Evolutionary conservation across 2,113 vertebrate species (phyloP).

Genomic region (pig (Sus scrofa)): DNA sequence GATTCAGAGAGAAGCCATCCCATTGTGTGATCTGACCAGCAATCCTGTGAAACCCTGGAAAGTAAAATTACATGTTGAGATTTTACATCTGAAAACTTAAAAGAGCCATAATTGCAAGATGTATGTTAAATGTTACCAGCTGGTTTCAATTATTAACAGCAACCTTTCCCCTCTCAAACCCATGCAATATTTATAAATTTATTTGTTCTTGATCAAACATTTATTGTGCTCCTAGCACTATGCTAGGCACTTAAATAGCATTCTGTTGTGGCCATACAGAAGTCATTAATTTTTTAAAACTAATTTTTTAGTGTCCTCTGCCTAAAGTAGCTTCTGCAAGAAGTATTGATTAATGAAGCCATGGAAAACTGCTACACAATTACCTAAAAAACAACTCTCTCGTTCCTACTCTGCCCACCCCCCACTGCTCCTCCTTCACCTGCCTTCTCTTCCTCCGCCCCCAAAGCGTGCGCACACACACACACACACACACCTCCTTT

Average conservation of each 20-base stretch:
- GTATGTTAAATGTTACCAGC: slow-evolving; percentile 68
- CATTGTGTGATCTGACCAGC: slow-evolving; percentile 50
- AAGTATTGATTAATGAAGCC: slow-evolving; percentile 57
- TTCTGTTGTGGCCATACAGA: slow-evolving; percentile 69
- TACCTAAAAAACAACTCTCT: not conserved
- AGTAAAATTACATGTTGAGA: slow-evolving; percentile 76
- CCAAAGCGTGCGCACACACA: not conserved
- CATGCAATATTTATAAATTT: not conserved
- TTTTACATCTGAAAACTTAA: slow-evolving; percentile 77
- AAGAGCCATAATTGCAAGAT: slow-evolving; percentile 80
- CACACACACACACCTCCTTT: not conserved
- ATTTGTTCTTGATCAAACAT: slow-evolving; percentile 53
- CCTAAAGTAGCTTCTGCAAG: slow-evolving; percentile 73
- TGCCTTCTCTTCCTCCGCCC: accelerated
- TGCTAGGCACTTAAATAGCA: slow-evolving; percentile 50
- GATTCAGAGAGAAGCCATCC: slow-evolving; percentile 28
- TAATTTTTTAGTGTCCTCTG: slow-evolving; percentile 68
- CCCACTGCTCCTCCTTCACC: not conserved
- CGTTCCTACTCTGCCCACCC: not conserved
- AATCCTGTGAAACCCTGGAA: slow-evolving; percentile 59
- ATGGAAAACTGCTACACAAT: not conserved
- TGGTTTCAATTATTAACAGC: slow-evolving; percentile 53
- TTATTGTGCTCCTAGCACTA: slow-evolving; percentile 26
- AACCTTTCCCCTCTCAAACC: accelerated
- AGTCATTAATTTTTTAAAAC: slow-evolving; percentile 70